Conservation (phyloP, 2,888 invertebrate species). For the Drosophila mimica region DNA sequence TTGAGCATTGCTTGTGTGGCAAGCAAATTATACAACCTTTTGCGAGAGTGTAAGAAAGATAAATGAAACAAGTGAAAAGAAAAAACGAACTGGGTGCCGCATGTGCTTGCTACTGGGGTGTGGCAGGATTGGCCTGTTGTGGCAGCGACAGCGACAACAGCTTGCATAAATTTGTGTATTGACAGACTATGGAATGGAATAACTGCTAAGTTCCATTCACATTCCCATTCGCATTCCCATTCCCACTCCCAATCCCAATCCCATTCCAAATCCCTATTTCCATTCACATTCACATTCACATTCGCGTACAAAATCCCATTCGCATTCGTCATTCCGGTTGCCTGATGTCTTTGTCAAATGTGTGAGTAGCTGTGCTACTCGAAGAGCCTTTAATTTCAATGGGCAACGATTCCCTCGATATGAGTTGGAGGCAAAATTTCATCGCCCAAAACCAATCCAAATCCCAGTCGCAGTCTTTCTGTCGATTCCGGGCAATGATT, state of each 20-base stretch:
- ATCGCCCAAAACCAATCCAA: slow-evolving; percentile 9
- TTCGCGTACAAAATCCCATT: slow-evolving; percentile 4
- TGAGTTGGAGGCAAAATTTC: slow-evolving; percentile 5
- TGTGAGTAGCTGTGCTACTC: slow-evolving; percentile 40
- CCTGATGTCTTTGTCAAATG: slow-evolving; percentile 67
- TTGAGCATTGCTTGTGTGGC: background rate
- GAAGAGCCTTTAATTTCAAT: slow-evolving; percentile 51
- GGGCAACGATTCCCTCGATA: slow-evolving; percentile 13
- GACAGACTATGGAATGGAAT: slow-evolving; percentile 70
- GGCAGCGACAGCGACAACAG: slow-evolving; percentile 54
- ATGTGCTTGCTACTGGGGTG: slow-evolving; percentile 39
- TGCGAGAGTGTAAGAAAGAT: slow-evolving; percentile 9
- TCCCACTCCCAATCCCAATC: slow-evolving; percentile 22
- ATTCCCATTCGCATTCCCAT: slow-evolving; percentile 15
- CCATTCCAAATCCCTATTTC: background rate
- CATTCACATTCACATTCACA: slow-evolving; percentile 2
- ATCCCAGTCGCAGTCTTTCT: slow-evolving; percentile 9
- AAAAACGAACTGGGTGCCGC: slow-evolving; percentile 48
- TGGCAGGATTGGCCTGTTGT: slow-evolving; percentile 32
- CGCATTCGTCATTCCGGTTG: slow-evolving; percentile 55
- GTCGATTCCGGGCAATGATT: slow-evolving; percentile 39
- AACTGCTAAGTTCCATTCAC: slow-evolving; percentile 60
- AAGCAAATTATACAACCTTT: slow-evolving; percentile 3
- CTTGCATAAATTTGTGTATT: slow-evolving; percentile 76
- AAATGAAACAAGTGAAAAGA: slow-evolving; percentile 35